phyloP scores from a whole-genome alignment of 2,113 vertebrate species.

The Tupaia tana region DNA sequence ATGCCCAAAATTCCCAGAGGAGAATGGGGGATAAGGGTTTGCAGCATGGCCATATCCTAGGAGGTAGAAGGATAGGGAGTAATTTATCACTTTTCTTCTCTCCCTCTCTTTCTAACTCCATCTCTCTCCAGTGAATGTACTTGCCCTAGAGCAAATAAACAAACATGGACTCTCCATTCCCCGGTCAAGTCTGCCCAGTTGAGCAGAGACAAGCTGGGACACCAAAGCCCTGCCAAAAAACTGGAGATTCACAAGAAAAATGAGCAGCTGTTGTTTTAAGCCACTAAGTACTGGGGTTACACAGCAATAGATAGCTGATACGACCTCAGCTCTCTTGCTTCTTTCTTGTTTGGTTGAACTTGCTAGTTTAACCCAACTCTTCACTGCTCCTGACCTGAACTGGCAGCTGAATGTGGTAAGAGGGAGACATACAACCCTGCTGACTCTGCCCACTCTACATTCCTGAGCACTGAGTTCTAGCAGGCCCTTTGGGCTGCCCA shows the following conservation, averaged over 20 bases:
- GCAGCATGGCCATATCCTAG: too few species aligned
- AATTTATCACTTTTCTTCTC: too few species aligned
- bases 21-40: too few species aligned
- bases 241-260: not conserved
- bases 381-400: not conserved
- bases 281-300: not conserved
- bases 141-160: too few species aligned
- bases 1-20: too few species aligned
- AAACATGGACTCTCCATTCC: not conserved
- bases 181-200: not conserved
- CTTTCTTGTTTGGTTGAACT: not conserved
- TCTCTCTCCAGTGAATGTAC: too few species aligned
- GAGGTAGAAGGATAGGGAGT: too few species aligned
- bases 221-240: not conserved
- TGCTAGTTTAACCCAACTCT: not conserved
- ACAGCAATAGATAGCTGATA: not conserved
- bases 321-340: not conserved
- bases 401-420: not conserved
- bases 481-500: not conserved
- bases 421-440: not conserved
- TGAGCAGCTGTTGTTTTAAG: not conserved
- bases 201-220: not conserved
- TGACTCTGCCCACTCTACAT: not conserved
- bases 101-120: too few species aligned
- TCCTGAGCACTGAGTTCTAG: not conserved